Evolutionary conservation across 2,113 vertebrate species (phyloP).

Genomic region (Pavo muticus): DNA sequence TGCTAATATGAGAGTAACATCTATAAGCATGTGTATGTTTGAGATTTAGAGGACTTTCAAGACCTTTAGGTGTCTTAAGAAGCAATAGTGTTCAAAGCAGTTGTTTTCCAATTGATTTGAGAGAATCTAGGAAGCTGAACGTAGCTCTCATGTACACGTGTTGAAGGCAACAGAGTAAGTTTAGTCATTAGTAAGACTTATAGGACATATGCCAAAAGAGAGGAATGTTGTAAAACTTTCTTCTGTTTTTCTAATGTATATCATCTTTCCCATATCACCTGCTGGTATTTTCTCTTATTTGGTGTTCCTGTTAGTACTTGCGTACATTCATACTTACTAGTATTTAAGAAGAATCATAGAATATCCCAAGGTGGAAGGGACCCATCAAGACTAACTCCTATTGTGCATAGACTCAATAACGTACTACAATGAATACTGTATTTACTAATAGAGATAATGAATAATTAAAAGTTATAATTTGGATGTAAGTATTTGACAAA

Average conservation of each 20-base stretch:
- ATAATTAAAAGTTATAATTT: neutral
- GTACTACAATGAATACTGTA: neutral
- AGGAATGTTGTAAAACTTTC: conserved; percentile 48
- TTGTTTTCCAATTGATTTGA: conserved; percentile 72
- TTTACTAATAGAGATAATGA: neutral
- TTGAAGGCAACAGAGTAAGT: conserved; percentile 71
- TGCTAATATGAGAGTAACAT: conserved; percentile 43
- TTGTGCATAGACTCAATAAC: neutral
- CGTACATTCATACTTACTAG: neutral
- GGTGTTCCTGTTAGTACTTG: neutral
- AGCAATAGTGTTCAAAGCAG: conserved; percentile 70
- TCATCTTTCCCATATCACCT: neutral
- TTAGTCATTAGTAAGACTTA: conserved; percentile 62
- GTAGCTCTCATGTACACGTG: conserved; percentile 60
- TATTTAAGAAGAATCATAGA: neutral
- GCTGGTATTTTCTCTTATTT: neutral
- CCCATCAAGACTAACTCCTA: too few relatives aligned
- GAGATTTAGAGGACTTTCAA: conserved; percentile 62
- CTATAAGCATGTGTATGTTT: conserved; percentile 41
- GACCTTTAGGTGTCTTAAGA: conserved; percentile 70
- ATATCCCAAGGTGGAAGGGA: too few relatives aligned
- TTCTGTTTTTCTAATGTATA: neutral
- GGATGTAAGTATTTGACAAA: neutral
- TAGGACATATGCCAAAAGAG: conserved; percentile 63
- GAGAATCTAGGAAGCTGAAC: conserved; percentile 70